Conservation (phyloP, 92 coral and sea anemone genomes). For the Pocillopora meandrina region DNA sequence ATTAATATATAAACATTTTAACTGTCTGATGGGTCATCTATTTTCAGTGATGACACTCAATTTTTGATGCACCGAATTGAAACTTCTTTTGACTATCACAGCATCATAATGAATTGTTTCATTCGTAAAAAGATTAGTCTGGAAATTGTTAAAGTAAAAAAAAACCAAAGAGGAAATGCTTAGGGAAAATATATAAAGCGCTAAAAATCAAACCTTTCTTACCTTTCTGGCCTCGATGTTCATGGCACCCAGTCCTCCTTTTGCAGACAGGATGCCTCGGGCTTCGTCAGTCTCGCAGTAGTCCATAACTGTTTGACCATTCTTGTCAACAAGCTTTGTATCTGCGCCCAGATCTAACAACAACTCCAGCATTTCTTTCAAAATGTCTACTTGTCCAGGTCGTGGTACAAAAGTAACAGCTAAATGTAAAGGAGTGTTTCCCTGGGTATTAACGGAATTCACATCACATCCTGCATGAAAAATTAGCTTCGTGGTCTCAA, state of each 20-base stretch:
- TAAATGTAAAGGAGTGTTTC: slow-evolving; percentile 67
- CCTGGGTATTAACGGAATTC: slow-evolving; percentile 55
- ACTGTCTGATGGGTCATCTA: no score
- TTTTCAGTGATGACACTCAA: no score
- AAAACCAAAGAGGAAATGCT: no score
- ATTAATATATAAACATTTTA: no score
- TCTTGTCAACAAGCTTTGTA: slow-evolving; percentile 50
- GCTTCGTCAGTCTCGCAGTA: slow-evolving; percentile 49
- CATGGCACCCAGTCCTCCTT: slow-evolving; percentile 16
- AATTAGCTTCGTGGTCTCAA: slow-evolving; percentile 46
- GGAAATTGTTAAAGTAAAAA: no score
- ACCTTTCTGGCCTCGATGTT: no score
- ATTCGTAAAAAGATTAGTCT: no score
- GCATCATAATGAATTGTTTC: no score
- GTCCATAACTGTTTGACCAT: slow-evolving; percentile 59
- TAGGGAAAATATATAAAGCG: no score
- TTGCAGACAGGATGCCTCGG: slow-evolving; percentile 38
- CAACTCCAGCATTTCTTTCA: slow-evolving; percentile 47
- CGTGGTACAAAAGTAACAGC: slow-evolving; percentile 46
- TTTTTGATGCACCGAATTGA: no score
- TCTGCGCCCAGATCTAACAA: slow-evolving; percentile 51
- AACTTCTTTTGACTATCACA: no score
- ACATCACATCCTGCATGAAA: slow-evolving; percentile 53
- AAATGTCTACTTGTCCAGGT: slow-evolving; percentile 9
- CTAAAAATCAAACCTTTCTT: no score